phyloP scores from a whole-genome alignment of 2,113 vertebrate species.

The Coptodon rendalli region DNA sequence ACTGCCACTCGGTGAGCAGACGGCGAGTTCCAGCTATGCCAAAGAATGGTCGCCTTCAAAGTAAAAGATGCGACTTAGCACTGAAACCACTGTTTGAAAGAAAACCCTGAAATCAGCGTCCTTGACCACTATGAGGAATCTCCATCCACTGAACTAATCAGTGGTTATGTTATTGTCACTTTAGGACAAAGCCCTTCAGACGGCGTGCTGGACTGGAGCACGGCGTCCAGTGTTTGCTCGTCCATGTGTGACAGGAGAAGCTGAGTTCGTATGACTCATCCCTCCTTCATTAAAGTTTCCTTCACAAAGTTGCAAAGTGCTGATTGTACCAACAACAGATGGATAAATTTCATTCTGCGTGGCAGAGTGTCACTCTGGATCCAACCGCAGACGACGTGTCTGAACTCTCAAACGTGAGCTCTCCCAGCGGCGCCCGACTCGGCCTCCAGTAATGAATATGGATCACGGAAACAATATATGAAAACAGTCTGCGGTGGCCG shows the following conservation, averaged over 20 bases:
- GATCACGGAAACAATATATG: constrained; percentile 39
- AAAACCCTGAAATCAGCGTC: neutral
- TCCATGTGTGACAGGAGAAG: neutral
- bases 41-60: neutral
- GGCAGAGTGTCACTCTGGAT: neutral
- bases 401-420: neutral
- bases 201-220: accelerated
- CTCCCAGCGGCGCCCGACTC: neutral
- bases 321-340: neutral
- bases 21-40: neutral
- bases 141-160: neutral
- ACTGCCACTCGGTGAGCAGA: neutral
- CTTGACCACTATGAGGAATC: neutral
- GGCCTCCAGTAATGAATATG: constrained; percentile 26
- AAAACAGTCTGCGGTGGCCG: neutral
- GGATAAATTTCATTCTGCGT: neutral
- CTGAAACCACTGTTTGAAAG: neutral
- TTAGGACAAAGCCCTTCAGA: neutral
- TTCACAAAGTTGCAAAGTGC: neutral
- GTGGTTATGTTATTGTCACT: neutral
- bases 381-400: neutral
- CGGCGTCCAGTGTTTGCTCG: neutral
- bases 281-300: neutral
- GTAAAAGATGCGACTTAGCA: neutral
- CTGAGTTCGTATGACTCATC: neutral